A percentile compares a stretch with the other conserved stretches of the same genome.
These are phyloP conservation scores for Furnarius figulus DNA, from an alignment of 2,113 vertebrate genomes.

Conservation along the genomic window DNA sequence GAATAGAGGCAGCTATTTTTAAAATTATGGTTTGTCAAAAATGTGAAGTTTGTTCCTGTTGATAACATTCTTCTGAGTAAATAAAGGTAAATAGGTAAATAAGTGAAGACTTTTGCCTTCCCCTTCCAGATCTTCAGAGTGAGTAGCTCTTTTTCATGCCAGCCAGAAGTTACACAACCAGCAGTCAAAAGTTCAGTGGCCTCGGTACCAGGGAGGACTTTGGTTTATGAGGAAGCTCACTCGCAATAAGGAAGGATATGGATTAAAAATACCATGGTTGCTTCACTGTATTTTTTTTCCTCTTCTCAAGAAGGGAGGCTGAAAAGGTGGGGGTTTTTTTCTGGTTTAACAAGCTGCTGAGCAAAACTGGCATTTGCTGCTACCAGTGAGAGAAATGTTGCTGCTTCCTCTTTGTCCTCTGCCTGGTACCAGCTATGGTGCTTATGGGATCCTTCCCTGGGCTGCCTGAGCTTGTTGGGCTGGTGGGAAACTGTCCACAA, in stretches of 20 bases:
- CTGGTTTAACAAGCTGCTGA: background rate
- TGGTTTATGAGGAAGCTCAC: background rate
- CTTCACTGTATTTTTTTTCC: background rate
- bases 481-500: background rate
- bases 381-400: background rate
- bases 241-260: background rate
- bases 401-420: background rate
- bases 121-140: background rate
- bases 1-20: background rate
- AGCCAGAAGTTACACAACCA: background rate
- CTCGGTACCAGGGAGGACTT: background rate
- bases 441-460: background rate
- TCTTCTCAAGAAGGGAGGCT: background rate
- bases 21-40: background rate
- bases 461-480: background rate
- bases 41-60: background rate
- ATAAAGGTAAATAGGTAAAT: too few species aligned
- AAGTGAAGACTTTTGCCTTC: background rate
- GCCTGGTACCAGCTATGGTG: background rate
- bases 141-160: background rate
- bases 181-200: slow-evolving; percentile 16
- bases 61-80: background rate
- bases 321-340: background rate
- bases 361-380: background rate
- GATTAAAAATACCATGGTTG: background rate